Base-by-base conservation (phyloP, 2,888 invertebrate species). In the Linnaemya tessellans region DNA sequence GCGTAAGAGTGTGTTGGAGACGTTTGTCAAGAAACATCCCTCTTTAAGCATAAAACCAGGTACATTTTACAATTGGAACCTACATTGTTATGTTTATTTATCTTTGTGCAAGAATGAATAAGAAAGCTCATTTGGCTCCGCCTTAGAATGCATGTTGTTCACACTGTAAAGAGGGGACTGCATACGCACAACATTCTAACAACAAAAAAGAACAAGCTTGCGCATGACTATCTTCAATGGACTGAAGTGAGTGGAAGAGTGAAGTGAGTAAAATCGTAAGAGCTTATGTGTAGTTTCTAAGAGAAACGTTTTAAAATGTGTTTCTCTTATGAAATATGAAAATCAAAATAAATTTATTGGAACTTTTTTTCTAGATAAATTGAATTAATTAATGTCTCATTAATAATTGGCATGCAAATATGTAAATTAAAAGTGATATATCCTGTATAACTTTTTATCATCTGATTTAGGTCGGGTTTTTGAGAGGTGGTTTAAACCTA, bases 151-250 rank as follows among this genome's bases (percentile, higher is more conserved):
- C 71, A 84, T 73, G 74, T 77, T 80, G 74, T 87, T 30, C 86
- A 41, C 20, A 35, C 7, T 15, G 41, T 3, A 58, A 87, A 88
- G 85, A 49, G 86, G 87, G 87, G 87, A 87, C 87, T 87, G 87
- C 87, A 88, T 87, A 88, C 88, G 88, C 88, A 89, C 58, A 70
- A 64, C 64, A 43, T 49, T 58, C 20, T 13, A 88, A 41, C n/a
- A 46, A 51, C 25, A 38, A 22, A 88, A 88, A 89, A 88, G 84
- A 90, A 89, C 89, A 85, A 78, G 89, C 89, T 88, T 90, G 91
- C 90, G 90, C 90, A 90, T 91, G 90, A 88, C 90, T 88, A 88
- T 86, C 88, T 87, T 85, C 87, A 88, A 86, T 46, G 54, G 54
- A 80, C 43, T 20, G 58, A 43, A 80, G 54, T 65, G 78, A 87